phyloP scores from a whole-genome alignment of 2,888 invertebrate genomes.

The Epirrhoe tristata region DNA sequence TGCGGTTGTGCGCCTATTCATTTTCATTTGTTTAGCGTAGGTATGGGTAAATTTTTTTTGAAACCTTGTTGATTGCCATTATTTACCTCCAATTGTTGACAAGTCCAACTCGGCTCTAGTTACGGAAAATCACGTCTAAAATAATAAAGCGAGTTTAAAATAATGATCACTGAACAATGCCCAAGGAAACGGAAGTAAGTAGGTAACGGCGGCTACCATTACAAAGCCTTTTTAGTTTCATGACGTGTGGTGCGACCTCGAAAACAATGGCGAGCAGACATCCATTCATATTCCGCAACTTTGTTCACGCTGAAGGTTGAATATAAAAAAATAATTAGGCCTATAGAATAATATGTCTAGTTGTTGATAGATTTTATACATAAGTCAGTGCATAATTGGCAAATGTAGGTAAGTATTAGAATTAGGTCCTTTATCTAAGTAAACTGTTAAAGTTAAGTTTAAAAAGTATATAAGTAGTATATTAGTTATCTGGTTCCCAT shows the following conservation, averaged over 20 bases:
- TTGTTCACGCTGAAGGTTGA: conserved; percentile 9
- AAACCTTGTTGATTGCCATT: neutral
- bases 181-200: conserved; percentile 66
- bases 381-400: too few species aligned
- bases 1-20: too few species aligned
- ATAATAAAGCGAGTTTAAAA: conserved; percentile 24
- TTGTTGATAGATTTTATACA: too few species aligned
- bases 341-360: neutral
- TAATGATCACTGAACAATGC: conserved; percentile 41
- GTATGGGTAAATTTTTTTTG: too few species aligned
- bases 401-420: too few species aligned
- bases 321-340: neutral
- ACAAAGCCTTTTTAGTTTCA: conserved; percentile 51
- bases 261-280: conserved; percentile 44
- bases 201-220: conserved; percentile 59
- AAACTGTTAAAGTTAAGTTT: too few species aligned
- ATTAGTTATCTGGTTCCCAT: too few species aligned
- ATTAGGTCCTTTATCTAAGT: too few species aligned
- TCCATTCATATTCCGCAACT: conserved; percentile 28
- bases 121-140: conserved; percentile 28
- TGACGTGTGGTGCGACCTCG: conserved; percentile 57
- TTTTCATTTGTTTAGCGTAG: too few species aligned
- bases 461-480: too few species aligned
- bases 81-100: neutral
- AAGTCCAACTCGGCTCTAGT: conserved; percentile 1